Conservation (phyloP, 2,888 invertebrate species). For the Nemurella pictetii region DNA sequence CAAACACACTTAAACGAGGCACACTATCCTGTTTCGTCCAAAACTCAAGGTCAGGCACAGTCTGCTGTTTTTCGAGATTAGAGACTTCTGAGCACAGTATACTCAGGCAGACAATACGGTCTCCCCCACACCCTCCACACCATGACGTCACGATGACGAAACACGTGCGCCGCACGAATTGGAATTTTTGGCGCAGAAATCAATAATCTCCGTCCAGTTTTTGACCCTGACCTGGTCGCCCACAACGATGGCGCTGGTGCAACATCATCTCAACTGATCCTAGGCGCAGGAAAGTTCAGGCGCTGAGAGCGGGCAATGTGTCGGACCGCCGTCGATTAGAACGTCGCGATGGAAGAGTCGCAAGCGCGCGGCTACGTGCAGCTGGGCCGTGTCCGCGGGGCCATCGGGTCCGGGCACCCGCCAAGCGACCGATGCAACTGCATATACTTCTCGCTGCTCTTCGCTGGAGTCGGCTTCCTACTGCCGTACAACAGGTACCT, state of each 20-base stretch:
- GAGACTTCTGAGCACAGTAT: too few species aligned
- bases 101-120: too few species aligned
- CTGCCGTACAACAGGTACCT: conserved; percentile 87
- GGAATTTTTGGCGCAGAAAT: conserved; percentile 14
- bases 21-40: too few species aligned
- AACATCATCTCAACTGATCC: neutral
- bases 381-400: conserved; percentile 61
- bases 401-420: conserved; percentile 59
- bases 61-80: too few species aligned
- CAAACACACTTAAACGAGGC: too few species aligned
- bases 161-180: neutral
- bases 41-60: too few species aligned
- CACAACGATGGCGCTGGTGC: neutral
- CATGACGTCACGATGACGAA: neutral
- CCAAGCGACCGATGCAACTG: conserved; percentile 71
- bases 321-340: neutral
- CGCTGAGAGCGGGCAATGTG: too few species aligned
- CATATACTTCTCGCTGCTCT: conserved; percentile 73
- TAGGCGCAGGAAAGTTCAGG: too few species aligned
- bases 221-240: conserved; percentile 10
- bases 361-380: conserved; percentile 67
- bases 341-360: conserved; percentile 62
- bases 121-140: too few species aligned
- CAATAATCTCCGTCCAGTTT: neutral
- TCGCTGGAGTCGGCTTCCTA: conserved; percentile 87